A percentile compares a stretch with the other conserved stretches of the same genome.
Evolutionary conservation across 2,113 vertebrate genomes (phyloP).

Genomic region (Lucifuga dentata): DNA sequence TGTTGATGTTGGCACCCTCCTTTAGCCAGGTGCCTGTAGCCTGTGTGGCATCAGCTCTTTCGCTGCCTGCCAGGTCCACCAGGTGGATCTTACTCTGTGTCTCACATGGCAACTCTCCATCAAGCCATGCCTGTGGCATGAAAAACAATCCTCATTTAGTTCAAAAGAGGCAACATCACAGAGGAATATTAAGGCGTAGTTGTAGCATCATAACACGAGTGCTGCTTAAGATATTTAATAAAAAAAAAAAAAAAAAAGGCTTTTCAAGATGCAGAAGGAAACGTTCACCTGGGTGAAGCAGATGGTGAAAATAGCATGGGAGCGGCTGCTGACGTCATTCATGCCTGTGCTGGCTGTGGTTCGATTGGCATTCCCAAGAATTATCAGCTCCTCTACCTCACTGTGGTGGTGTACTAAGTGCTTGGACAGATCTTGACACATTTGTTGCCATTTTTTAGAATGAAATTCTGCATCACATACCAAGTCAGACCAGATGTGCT

Average conservation of each 20-base stretch:
- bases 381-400: conserved; percentile 92
- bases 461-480: conserved; percentile 1
- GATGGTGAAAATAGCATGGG: conserved; percentile 96
- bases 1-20: conserved; percentile 97
- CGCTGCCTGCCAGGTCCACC: conserved; percentile 95
- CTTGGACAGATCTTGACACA: conserved; percentile 89
- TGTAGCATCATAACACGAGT: conserved; percentile 17
- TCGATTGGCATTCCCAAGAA: conserved; percentile 89
- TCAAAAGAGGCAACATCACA: conserved; percentile 41
- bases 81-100: conserved; percentile 96
- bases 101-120: conserved; percentile 91
- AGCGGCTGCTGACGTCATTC: conserved; percentile 94
- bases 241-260: neutral
- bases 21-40: conserved; percentile 90
- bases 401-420: conserved; percentile 90
- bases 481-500: neutral
- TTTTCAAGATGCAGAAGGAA: conserved; percentile 37
- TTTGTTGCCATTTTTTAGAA: neutral
- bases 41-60: conserved; percentile 88
- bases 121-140: conserved; percentile 88
- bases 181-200: conserved; percentile 16
- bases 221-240: conserved; percentile 14
- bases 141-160: conserved; percentile 14
- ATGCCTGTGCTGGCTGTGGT: conserved; percentile 90
- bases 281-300: conserved; percentile 91